These are phyloP conservation scores for Tortrix viridana DNA, from an alignment of 2,888 invertebrate species.

Conservation along the genomic window DNA sequence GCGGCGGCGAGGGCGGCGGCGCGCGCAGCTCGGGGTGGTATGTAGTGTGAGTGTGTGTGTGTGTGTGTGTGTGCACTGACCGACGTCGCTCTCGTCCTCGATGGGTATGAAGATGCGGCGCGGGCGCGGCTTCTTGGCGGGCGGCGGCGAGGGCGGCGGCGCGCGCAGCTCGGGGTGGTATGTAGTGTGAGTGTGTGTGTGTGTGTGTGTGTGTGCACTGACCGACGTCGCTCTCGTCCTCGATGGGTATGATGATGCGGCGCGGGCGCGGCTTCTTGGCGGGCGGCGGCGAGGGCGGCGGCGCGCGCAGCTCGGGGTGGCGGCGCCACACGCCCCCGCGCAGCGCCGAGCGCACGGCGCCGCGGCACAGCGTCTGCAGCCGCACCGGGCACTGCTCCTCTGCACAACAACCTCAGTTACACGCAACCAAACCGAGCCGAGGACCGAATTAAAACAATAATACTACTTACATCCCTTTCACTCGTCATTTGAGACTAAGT, in stretches of 20 bases:
- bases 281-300: slow-evolving; percentile 48
- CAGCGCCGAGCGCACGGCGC: slow-evolving; percentile 58
- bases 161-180: not conserved
- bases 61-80: too few species aligned
- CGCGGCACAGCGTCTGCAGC: slow-evolving; percentile 66
- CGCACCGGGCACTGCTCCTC: slow-evolving; percentile 64
- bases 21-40: slow-evolving; percentile 60
- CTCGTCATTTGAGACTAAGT: too few species aligned
- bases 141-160: slow-evolving; percentile 55
- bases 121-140: too few species aligned
- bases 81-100: too few species aligned
- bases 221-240: slow-evolving; percentile 66
- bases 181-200: slow-evolving; percentile 51
- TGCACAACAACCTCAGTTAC: slow-evolving; percentile 36
- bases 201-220: slow-evolving; percentile 35
- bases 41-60: too few species aligned
- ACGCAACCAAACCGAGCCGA: too few species aligned
- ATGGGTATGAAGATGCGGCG: too few species aligned
- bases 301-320: slow-evolving; percentile 62
- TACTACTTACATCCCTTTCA: too few species aligned
- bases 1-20: slow-evolving; percentile 48
- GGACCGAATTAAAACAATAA: too few species aligned
- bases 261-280: slow-evolving; percentile 49
- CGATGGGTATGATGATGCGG: slow-evolving; percentile 67
- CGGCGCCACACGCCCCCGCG: slow-evolving; percentile 55